Evolutionary conservation across 2,797 vertebrate genomes (phyloP).

Genomic region (Phoebastria nigripes): DNA sequence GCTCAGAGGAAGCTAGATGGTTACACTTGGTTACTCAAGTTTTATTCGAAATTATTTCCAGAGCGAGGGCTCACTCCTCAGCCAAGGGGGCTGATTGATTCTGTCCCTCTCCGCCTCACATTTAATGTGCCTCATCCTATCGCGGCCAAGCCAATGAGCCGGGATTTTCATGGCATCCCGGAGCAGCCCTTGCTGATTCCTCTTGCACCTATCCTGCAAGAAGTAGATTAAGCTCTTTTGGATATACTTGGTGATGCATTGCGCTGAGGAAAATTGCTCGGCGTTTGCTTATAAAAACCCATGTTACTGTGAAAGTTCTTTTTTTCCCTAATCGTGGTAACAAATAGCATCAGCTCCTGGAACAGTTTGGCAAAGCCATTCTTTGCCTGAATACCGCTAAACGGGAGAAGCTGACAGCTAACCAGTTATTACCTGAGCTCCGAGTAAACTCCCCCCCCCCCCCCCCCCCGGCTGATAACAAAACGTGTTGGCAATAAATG

Average conservation of each 20-base stretch:
- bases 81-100: neutral
- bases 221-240: slow-evolving; percentile 53
- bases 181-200: neutral
- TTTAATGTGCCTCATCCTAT: neutral
- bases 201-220: slow-evolving; percentile 15
- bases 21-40: slow-evolving; percentile 23
- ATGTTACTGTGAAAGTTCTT: slow-evolving; percentile 56
- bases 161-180: neutral
- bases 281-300: slow-evolving; percentile 60
- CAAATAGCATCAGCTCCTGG: slow-evolving; percentile 57
- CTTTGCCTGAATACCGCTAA: neutral
- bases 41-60: slow-evolving; percentile 48
- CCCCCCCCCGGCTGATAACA: neutral
- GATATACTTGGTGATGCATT: slow-evolving; percentile 63
- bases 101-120: neutral
- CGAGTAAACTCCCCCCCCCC: neutral
- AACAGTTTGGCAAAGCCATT: slow-evolving; percentile 9
- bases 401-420: slow-evolving; percentile 25
- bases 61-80: neutral
- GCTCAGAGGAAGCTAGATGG: neutral
- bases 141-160: neutral
- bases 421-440: slow-evolving; percentile 18
- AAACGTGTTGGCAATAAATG: neutral
- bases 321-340: neutral
- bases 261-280: slow-evolving; percentile 61